Base-by-base conservation (phyloP, 2,888 invertebrate genomes). In the Calameuta idolon region DNA sequence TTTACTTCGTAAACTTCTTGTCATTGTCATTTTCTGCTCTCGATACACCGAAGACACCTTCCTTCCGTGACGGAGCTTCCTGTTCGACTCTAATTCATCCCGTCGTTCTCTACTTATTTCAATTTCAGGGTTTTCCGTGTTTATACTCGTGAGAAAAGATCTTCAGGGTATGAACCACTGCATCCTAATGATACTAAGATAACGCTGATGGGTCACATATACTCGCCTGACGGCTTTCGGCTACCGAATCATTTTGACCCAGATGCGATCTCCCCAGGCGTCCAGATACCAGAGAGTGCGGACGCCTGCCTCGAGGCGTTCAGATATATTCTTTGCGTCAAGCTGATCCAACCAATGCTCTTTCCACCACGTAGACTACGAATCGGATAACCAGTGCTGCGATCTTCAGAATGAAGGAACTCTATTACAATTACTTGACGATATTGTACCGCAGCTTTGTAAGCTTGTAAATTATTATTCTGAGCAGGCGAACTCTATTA, bases 191-290 rank as follows among this genome's bases (percentile, higher is more conserved):
- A 74, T 79, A 77, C 77, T 79, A 77, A 83, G 85, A 86, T 86
- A 86, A 86, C 82, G 80, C 73, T 81, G 82, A 83, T 83, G 83
- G 82, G 82, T 82, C 82, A 81, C 83, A 85, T 85, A 71, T 85
- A 88, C 85, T 87, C 84, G 85, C 82, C 82, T 82, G 82, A 81
- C 80, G 82, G 87, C 87, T 89, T 87, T 88, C 89, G 83, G 87
- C 88, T 89, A 87, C 89, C 89, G 89, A 89, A 89, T 88, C 87
- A 85, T 87, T 87, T 84, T 89, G 89, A 88, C 89, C 89, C 84
- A 89, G 85, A 89, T 88, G 82, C 80, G 81, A 79, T 81, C 76
- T 76, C 81, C 81, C 81, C 78, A 68, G 80, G 81, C 80, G 71
- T 71, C 33, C 12, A 71, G 31, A 71, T 71, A 34, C 71, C 71